These are phyloP conservation scores for Plestiodon gilberti DNA, from an alignment of 2,113 vertebrate genomes.

Conservation along the genomic window DNA sequence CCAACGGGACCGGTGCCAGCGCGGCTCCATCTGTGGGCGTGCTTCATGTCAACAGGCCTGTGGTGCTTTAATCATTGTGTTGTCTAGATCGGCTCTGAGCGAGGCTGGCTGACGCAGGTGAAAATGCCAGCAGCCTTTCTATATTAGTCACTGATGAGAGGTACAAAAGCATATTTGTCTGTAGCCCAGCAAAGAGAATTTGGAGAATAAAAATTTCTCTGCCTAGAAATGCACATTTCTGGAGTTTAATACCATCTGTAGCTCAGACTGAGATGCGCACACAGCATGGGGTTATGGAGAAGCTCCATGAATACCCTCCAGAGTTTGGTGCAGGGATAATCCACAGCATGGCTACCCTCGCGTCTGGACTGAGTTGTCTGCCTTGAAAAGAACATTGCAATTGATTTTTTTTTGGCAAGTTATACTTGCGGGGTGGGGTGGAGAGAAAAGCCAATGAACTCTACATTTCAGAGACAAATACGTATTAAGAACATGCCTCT, in stretches of 20 bases:
- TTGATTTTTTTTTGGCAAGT: no score
- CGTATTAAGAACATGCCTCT: no score
- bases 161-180: conserved; percentile 3
- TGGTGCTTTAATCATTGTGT: conserved; percentile 48
- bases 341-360: background rate
- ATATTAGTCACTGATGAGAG: accelerated
- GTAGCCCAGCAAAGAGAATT: conserved; percentile 8
- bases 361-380: no score
- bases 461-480: no score
- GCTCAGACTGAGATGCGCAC: accelerated
- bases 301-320: accelerated
- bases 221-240: background rate
- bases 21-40: conserved; percentile 11
- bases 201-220: conserved; percentile 27
- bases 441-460: no score
- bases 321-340: background rate
- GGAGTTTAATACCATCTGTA: background rate
- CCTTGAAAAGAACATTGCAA: no score
- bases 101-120: background rate
- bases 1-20: accelerated
- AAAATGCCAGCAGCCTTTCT: conserved; percentile 10
- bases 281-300: background rate
- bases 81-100: conserved; percentile 28
- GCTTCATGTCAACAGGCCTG: conserved; percentile 29
- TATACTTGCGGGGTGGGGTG: no score